Evolutionary conservation across 2,888 invertebrate genomes (phyloP).

Genomic region (Blastobasis lacticolella): DNA sequence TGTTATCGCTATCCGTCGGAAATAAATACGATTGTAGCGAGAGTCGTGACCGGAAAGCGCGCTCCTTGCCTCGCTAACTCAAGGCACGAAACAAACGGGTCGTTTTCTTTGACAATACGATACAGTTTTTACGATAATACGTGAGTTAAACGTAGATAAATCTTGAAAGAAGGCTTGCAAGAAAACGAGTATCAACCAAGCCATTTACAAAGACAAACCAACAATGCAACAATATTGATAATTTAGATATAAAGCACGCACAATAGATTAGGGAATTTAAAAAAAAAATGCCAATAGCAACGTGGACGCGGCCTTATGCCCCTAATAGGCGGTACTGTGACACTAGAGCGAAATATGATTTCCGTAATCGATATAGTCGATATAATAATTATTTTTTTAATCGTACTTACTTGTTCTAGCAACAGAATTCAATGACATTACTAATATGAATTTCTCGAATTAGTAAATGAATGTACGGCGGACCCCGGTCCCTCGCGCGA

Average conservation of each 20-base stretch:
- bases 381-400: background rate
- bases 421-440: background rate
- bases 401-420: background rate
- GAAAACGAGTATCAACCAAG: too few relatives aligned
- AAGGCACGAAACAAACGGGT: background rate
- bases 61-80: slow-evolving; percentile 34
- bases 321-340: slow-evolving; percentile 8
- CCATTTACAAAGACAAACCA: too few relatives aligned
- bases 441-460: background rate
- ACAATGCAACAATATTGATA: too few relatives aligned
- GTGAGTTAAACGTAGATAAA: too few relatives aligned
- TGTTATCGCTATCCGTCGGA: slow-evolving; percentile 27
- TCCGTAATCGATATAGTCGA: slow-evolving; percentile 5
- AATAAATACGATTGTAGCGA: slow-evolving; percentile 26
- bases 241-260: too few relatives aligned
- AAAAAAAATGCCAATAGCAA: background rate
- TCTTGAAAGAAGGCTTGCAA: too few relatives aligned
- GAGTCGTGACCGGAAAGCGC: slow-evolving; percentile 44
- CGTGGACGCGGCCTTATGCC: slow-evolving; percentile 10
- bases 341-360: slow-evolving; percentile 7
- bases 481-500: too few relatives aligned
- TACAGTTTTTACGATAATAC: too few relatives aligned
- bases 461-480: background rate
- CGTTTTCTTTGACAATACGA: too few relatives aligned
- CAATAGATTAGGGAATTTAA: too few relatives aligned